Evolutionary conservation across 2,113 vertebrate genomes (phyloP), one percentile per base, ranked within the genome.

Genomic region (Mesoclemmys tuberculata): DNA sequence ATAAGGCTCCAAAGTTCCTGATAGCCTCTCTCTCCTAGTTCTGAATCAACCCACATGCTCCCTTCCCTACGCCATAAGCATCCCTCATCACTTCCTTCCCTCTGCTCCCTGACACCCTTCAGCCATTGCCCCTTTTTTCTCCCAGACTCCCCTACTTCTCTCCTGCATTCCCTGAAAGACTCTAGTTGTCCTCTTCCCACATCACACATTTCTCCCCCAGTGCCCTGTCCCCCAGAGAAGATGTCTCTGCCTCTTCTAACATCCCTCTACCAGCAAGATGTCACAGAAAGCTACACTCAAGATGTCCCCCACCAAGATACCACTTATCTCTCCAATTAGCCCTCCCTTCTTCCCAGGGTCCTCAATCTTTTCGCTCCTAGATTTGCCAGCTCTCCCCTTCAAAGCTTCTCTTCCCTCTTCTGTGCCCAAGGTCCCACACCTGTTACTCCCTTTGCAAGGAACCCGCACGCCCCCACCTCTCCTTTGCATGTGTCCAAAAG

Each of bases 1-100:
- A 44, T 24, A 10, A 44, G 71, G 12, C n/a, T 75, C 8, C 21
- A 44, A 26, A 21, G 10, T 58, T 16, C 7, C 2, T 4, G 1
- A 2, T 35, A 52, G 68, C 68, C n/a, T 22, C 3, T 11, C 0
- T 9, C 48, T 29, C 49, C 51, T 77, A 11, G 1, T 7, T 22
- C 10, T 5, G 8, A 38, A 82, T 35, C 10, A 71, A 22, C 64
- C 35, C 52, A 7, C 27, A 84, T 3, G 2, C 1, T 6, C 71
- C 9, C 35, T 89, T 80, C 82, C 54, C 79, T 77, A 9, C 3
- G 46, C 35, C 2, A 51, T 26, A 78, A 4, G 64, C 8, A 27
- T 3, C 2, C 24, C n/a, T 64, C 61, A n/a, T 19, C 10, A 26
- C 22, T n/a, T 48, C 24, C 21, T 24, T 6, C 10, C 2, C 41